Evolutionary conservation across 2,888 invertebrate species (phyloP), one percentile per base, ranked within the genome.

Genomic region (Acrobasis suavella): DNA sequence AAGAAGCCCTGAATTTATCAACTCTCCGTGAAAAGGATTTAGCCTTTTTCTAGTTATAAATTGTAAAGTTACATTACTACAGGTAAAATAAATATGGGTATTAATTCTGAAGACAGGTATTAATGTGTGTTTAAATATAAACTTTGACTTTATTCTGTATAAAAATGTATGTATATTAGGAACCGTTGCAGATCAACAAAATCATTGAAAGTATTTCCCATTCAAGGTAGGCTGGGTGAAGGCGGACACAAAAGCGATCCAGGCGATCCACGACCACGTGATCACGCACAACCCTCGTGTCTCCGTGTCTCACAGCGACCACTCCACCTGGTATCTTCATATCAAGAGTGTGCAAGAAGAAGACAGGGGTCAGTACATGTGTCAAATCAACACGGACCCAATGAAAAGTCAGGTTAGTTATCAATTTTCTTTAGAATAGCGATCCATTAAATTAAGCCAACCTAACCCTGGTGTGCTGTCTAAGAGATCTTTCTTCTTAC

Each of bases 331-430:
- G 97, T 96, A 96, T 83, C 93, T 97, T 16, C 96, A 96, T 82
- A 96, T 97, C 80, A 95, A 95, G 78, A 95, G 94, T 78, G 95
- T 96, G 0, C 96, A 96, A 77, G 95, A 95, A 78, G 96, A 96
- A 77, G 97, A 97, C 81, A 92, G 95, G 58, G 97, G 97, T 15
- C 94, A 95, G 72, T 97, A 97, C 91, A 96, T 96, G 96, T 97
- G 96, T 85, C 97, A 97, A 91, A 95, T 97, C 77, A 97, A 97
- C 87, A 97, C 96, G n/a, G 96, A 96, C 82, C 97, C 97, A 38
- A 96, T 97, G 97, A 96, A 96, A 77, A 96, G 96, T 86, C 96
- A 96, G 94, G 96, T 97, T 70, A 75, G 76, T 60, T 39, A 37
- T 54, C 22, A 32, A 32, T 32, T 6, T 32, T 32, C 2, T 32